Evolutionary conservation across 1,140 invertebrate genomes (phyloP).

Genomic region (Solenopsis fugax): DNA sequence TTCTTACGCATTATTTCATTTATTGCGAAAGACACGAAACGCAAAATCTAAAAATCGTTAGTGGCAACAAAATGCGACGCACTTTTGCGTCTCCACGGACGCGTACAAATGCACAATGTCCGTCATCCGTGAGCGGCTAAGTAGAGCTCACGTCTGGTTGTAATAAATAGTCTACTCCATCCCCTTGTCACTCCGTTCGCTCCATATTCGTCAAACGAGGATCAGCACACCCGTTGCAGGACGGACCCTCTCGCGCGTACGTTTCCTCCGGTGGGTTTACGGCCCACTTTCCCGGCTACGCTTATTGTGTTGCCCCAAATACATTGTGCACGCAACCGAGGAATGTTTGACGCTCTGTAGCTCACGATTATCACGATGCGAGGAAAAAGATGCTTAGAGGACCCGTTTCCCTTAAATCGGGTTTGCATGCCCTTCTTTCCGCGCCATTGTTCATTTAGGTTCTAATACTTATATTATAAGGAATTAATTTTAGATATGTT

Average conservation of each 20-base stretch:
- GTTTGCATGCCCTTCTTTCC: not conserved
- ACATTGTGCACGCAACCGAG: constrained; percentile 57
- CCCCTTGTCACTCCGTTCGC: constrained; percentile 50
- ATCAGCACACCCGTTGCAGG: constrained; percentile 30
- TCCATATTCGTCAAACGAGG: constrained; percentile 61
- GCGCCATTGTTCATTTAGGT: not conserved
- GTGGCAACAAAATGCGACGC: not conserved
- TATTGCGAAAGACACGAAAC: not conserved
- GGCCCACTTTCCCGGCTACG: constrained; percentile 48
- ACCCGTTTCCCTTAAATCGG: not conserved
- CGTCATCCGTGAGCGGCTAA: constrained; percentile 54
- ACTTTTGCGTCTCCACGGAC: constrained; percentile 7
- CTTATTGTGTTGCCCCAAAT: constrained; percentile 59
- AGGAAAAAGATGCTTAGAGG: constrained; percentile 11
- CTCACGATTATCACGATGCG: constrained; percentile 28
- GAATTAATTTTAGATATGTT: constrained; percentile 1
- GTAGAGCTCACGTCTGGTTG: constrained; percentile 50
- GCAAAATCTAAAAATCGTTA: constrained; percentile 24
- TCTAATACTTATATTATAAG: not conserved
- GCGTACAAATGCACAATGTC: constrained; percentile 42
- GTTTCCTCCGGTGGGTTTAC: constrained; percentile 44
- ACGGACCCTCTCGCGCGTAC: constrained; percentile 32
- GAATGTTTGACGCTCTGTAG: constrained; percentile 40
- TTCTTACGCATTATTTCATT: not conserved
- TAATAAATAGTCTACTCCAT: constrained; percentile 62